These are phyloP conservation scores for Pocota personata DNA, from an alignment of 2,888 invertebrate genomes.

Conservation along the genomic window DNA sequence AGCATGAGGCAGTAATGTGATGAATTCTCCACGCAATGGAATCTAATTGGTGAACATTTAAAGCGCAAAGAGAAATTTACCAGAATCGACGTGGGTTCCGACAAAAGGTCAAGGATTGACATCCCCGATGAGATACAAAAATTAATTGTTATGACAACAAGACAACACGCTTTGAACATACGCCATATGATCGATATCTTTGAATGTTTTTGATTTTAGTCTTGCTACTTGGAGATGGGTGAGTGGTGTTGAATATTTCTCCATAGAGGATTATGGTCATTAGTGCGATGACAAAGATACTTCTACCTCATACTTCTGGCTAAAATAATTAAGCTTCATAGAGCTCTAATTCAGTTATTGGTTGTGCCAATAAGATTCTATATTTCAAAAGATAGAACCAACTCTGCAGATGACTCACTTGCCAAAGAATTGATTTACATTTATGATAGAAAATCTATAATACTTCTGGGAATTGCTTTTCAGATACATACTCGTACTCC, in stretches of 20 bases:
- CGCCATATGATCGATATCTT: neutral
- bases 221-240: neutral
- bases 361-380: neutral
- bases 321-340: neutral
- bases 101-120: conserved; percentile 32
- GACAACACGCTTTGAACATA: neutral
- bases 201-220: neutral
- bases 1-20: conserved; percentile 12
- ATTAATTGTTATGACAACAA: conserved; percentile 17
- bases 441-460: neutral
- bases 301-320: neutral
- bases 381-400: neutral
- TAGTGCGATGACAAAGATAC: neutral
- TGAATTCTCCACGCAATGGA: neutral
- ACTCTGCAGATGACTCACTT: neutral
- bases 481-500: neutral
- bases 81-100: neutral
- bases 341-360: neutral
- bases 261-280: neutral
- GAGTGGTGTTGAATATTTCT: neutral
- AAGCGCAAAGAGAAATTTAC: neutral
- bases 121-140: neutral
- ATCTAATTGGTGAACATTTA: conserved; percentile 9
- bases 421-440: neutral
- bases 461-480: neutral